Evolutionary conservation across 2,797 vertebrate genomes (phyloP), one percentile per base, ranked within the genome.

Genomic region (Cirrhinus mrigala): DNA sequence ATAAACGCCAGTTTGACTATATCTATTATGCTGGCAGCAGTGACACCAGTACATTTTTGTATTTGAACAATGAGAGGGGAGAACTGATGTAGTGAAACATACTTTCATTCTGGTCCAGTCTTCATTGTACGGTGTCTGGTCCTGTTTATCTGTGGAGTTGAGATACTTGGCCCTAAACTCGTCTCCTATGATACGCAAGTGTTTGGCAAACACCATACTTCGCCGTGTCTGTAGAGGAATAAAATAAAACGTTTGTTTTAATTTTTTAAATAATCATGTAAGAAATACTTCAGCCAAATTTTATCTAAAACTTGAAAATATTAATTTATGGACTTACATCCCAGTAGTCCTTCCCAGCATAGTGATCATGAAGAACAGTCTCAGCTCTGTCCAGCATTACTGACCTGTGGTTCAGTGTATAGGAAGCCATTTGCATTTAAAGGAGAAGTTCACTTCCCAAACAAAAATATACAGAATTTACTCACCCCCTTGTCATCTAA

Each of bases 321-420:
- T 27, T 18, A 16, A n/a, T 56, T 70, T 2, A 24, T 48, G 46
- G 27, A 97, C 98, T 97, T 94, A 99, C 98, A 89, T 99, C 95
- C 98, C 98, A 99, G 91, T 99, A 99, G 90, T 98, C 97, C 91
- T 96, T 98, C 52, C 97, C 97, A 81, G 97, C 97, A 16, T 99
- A 99, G 91, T 98, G 97, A 91, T 99, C 98, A 52, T 99, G 98
- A 29, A 99, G 97, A 54, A 99, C 96, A 48, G 97, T 99, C 92
- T 99, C 98, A 7, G 98, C 98, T 94, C 98, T 94, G 93, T 99
- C 98, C 82, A 99, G 88, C 98, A 99, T 97, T 87, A 99, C 95
- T 64, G 98, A 99, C 91, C 98, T 99, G 88, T 74, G 84, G 85
- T n/a, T 58, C 24, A 68, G 87, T 89, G 3, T 33, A 44, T 4